Base-by-base conservation (phyloP, 2,888 invertebrate genomes). In the Sinelater perroti region DNA sequence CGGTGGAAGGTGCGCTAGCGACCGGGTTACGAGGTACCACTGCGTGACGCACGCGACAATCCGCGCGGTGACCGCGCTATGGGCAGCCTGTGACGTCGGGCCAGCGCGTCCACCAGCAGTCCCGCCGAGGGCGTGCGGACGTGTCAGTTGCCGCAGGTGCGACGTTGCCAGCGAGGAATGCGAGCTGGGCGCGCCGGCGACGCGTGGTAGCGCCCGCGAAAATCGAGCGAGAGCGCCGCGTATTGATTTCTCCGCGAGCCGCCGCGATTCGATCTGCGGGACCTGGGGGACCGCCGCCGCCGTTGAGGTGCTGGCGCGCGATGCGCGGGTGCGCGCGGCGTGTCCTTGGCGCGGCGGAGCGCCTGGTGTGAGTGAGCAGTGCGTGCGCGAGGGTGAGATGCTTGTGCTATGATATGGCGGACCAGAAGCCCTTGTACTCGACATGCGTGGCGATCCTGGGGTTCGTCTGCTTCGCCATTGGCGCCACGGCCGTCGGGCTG, bases 401-500 rank as follows among this genome's bases (percentile, higher is more conserved):
- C 40, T 49, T 60, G 56, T 72, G 67, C 64, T 71, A 62, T 64
- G 82, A 76, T 78, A 85, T 85, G 85, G 85, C 85, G 75, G 83
- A 83, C 74, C 82, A 82, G 72, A 87, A 86, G 80, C 85, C 84
- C 71, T 80, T 86, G 73, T 87, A 87, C 81, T 86, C 87, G 67
- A 83, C 86, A 78, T 83, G 83, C 70, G 87, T 88, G 66, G 87
- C 87, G 60, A 80, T 84, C 66, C 80, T 88, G 67, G 90, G 90
- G 72, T 90, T 91, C 77, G 83, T 89, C 66, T 90, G 90, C 75
- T 89, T 93, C 75, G 87, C 89, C 61, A 83, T 93, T 67, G 91
- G 92, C 70, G 89, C 91, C 56, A 87, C 91, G 33, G 90, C 93
- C 45, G 87, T 93, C 46, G 91, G 90, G 63, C 83, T 92, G 71